These are phyloP conservation scores for Masnerella sp. DNA, from an alignment of 2,888 invertebrate genomes.

Conservation along the genomic window DNA sequence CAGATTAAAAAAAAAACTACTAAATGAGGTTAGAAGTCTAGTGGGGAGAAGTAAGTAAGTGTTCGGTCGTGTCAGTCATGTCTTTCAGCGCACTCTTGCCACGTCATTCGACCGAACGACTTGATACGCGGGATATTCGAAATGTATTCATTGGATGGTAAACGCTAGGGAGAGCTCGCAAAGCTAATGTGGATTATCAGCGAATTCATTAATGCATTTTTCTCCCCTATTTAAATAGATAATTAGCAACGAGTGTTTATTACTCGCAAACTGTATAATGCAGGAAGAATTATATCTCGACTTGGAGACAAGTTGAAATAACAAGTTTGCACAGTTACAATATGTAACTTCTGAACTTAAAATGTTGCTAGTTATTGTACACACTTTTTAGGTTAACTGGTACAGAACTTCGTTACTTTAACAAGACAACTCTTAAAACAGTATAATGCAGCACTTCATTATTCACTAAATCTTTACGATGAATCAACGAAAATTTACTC, in stretches of 20 bases:
- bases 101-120: too few relatives aligned
- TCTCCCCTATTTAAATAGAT: slow-evolving; percentile 18
- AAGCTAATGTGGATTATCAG: too few relatives aligned
- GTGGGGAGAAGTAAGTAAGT: too few relatives aligned
- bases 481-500: slow-evolving; percentile 30
- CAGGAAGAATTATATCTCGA: slow-evolving; percentile 24
- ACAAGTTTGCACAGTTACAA: slow-evolving; percentile 39
- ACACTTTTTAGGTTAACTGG: slow-evolving; percentile 31
- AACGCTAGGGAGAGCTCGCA: too few relatives aligned
- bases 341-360: slow-evolving; percentile 42
- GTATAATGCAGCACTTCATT: slow-evolving; percentile 30
- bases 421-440: slow-evolving; percentile 25
- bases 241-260: slow-evolving; percentile 32
- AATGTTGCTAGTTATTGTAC: slow-evolving; percentile 29
- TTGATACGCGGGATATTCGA: too few relatives aligned
- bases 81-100: too few relatives aligned
- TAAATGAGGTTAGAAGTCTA: too few relatives aligned
- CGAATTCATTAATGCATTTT: slow-evolving; percentile 16
- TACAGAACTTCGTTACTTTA: slow-evolving; percentile 23
- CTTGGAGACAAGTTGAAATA: slow-evolving; percentile 35
- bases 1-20: too few relatives aligned
- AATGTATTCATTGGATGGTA: too few relatives aligned
- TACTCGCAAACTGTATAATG: slow-evolving; percentile 17
- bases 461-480: slow-evolving; percentile 32
- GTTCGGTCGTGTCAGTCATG: too few relatives aligned